These are phyloP conservation scores for Eunapius fragilis DNA, from an alignment of 37 sponge, comb jelly and placozoan species.

Conservation along the genomic window DNA sequence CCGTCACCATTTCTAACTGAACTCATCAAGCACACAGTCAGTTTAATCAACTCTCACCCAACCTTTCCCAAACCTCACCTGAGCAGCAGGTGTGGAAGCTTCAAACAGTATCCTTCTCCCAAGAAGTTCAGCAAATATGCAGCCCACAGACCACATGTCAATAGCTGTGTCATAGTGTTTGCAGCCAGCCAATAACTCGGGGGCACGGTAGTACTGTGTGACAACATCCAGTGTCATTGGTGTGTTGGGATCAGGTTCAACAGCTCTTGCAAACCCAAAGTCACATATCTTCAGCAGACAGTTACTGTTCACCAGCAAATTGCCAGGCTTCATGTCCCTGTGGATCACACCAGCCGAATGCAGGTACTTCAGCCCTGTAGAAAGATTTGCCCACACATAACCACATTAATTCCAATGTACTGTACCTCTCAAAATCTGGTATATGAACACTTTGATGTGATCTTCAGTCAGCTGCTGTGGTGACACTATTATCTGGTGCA, in stretches of 20 bases:
- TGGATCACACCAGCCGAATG: constrained; percentile 93
- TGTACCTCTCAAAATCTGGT: constrained; percentile 87
- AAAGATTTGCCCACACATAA: not conserved
- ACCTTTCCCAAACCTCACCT: constrained; percentile 12
- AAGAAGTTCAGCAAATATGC: constrained; percentile 87
- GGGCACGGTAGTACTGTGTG: constrained; percentile 91
- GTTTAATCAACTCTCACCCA: not conserved
- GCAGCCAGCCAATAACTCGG: constrained; percentile 88
- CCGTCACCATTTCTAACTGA: constrained; percentile 87
- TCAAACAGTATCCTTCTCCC: constrained; percentile 84
- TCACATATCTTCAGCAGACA: constrained; percentile 88
- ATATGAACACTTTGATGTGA: constrained; percentile 86
- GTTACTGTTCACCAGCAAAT: constrained; percentile 85
- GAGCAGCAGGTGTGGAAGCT: constrained; percentile 43
- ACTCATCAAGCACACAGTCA: not conserved
- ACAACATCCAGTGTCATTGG: constrained; percentile 93
- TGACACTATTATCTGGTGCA: constrained; percentile 86
- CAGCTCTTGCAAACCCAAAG: constrained; percentile 90
- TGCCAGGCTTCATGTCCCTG: constrained; percentile 91
- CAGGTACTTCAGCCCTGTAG: constrained; percentile 81
- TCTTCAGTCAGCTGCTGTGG: constrained; percentile 78
- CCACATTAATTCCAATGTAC: not conserved
- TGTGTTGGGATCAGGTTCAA: constrained; percentile 66
- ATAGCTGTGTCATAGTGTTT: constrained; percentile 84
- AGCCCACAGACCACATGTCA: constrained; percentile 94